A percentile compares a stretch with the other conserved stretches of the same genome.
These are phyloP conservation scores for Glandiceps talaboti DNA, from an alignment of 53 echinoderm and acorn worm genomes.

Conservation along the genomic window DNA sequence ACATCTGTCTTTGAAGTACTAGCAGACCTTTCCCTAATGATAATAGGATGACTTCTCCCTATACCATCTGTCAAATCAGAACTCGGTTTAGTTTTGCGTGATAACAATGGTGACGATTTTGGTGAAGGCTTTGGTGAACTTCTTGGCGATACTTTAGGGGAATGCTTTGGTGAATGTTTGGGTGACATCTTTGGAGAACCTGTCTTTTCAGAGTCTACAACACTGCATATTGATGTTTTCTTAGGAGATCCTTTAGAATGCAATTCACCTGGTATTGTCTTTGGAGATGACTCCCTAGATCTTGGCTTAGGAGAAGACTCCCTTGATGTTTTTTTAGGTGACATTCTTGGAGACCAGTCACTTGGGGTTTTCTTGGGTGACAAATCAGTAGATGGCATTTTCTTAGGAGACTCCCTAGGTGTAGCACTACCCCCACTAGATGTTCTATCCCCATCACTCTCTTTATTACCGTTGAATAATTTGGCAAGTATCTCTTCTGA, in stretches of 20 bases:
- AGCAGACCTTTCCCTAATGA: conserved; percentile 50
- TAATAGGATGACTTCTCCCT: background rate
- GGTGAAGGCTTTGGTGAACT: background rate
- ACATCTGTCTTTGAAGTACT: conserved; percentile 20
- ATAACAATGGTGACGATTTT: background rate
- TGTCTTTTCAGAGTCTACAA: background rate
- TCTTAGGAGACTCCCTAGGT: background rate
- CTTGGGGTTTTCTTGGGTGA: background rate
- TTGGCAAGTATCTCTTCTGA: background rate
- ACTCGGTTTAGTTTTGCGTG: conserved; percentile 6
- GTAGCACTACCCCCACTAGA: background rate
- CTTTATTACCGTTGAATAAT: background rate
- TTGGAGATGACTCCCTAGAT: background rate
- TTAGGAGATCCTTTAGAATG: background rate
- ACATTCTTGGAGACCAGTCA: background rate
- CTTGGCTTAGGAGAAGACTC: background rate
- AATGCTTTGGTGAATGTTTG: conserved; percentile 42
- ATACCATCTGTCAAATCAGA: background rate
- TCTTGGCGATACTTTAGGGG: conserved; percentile 25
- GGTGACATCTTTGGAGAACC: conserved; percentile 38
- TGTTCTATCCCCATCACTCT: background rate
- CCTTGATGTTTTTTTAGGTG: background rate
- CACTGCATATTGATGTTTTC: background rate
- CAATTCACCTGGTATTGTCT: background rate
- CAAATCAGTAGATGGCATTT: background rate